Evolutionary conservation across 2,888 invertebrate genomes (phyloP), one percentile per base, ranked within the genome.

Genomic region (Geophilus truncorum): DNA sequence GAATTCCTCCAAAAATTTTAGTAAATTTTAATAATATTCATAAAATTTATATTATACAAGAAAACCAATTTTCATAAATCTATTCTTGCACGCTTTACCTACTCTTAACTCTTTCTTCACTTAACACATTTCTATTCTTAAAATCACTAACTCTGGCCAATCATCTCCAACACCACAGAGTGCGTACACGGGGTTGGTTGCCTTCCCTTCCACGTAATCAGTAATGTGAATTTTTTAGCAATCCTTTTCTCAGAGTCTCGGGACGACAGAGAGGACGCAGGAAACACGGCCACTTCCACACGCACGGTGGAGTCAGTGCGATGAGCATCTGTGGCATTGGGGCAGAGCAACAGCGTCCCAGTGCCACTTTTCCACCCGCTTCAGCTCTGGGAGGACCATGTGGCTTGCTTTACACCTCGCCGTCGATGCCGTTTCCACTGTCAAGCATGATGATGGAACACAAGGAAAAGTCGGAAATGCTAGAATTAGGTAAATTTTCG

Each of bases 401-500:
- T 34, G 30, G 36, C 36, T 77, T 77, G 21, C 28, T 30, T 32
- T 77, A 77, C 18, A 30, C 34, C 32, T 77, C 77, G 32, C 77
- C 77, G 36, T 62, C 62, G 62, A 62, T 62, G 28, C 77, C 77
- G 32, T 77, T 36, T 36, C 40, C 78, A 15, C n/a, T 28, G 21
- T 78, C 78, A 15, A 40, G 36, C 36, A 78, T 28, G 45, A 40
- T 78, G n/a, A 45, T 36, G 78, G 62, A 62, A 62, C 23, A 28
- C 28, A 62, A 62, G 25, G 81, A 81, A 25, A 81, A 81, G 77
- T 30, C 57, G 10, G 81, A 81, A n/a, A 51, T 78, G 23, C 57
- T 40, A 57, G 81, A 81, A 76, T 81, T 81, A 57, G 81, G 81
- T 81, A 62, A 80, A 45, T n/a, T n/a, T n/a, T n/a, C n/a, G n/a